Conservation (phyloP, 2,797 vertebrate species). For the Rhyacichthys aspro region DNA sequence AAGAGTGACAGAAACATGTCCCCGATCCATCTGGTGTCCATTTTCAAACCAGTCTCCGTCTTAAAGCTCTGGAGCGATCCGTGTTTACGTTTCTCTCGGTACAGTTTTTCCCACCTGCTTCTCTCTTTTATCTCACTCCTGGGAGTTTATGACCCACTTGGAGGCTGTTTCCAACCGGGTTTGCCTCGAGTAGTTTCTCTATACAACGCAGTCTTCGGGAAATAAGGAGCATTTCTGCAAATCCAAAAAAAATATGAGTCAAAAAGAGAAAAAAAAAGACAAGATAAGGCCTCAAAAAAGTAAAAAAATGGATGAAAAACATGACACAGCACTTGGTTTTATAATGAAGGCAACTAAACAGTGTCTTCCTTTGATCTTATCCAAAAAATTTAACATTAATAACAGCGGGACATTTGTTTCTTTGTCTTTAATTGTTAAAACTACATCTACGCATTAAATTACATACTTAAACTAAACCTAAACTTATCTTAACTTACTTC, state of each 20-base stretch:
- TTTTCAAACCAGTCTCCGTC: conserved; percentile 13
- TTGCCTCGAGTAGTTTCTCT: neutral
- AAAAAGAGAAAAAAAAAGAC: too few relatives aligned
- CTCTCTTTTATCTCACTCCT: conserved; percentile 12
- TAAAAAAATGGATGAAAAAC: too few relatives aligned
- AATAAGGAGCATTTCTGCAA: neutral
- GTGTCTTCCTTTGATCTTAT: too few relatives aligned
- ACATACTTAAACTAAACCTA: too few relatives aligned
- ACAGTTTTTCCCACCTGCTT: conserved; percentile 13
- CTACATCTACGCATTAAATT: too few relatives aligned
- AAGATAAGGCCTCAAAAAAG: too few relatives aligned
- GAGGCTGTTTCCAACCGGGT: neutral
- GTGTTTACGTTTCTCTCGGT: conserved; percentile 13
- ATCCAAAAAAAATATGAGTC: neutral
- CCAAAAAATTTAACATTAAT: too few relatives aligned
- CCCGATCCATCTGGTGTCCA: neutral
- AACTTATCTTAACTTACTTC: too few relatives aligned
- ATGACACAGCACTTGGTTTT: too few relatives aligned
- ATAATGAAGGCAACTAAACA: too few relatives aligned
- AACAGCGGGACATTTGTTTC: too few relatives aligned
- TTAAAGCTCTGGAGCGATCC: conserved; percentile 18
- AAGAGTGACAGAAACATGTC: conserved; percentile 3
- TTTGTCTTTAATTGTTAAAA: too few relatives aligned
- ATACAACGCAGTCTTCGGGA: neutral
- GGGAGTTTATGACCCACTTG: conserved; percentile 43